A percentile compares a stretch with the other conserved stretches of the same genome.
Conservation (phyloP, 2,797 vertebrate species). For the Gymnothorax reevesii region DNA sequence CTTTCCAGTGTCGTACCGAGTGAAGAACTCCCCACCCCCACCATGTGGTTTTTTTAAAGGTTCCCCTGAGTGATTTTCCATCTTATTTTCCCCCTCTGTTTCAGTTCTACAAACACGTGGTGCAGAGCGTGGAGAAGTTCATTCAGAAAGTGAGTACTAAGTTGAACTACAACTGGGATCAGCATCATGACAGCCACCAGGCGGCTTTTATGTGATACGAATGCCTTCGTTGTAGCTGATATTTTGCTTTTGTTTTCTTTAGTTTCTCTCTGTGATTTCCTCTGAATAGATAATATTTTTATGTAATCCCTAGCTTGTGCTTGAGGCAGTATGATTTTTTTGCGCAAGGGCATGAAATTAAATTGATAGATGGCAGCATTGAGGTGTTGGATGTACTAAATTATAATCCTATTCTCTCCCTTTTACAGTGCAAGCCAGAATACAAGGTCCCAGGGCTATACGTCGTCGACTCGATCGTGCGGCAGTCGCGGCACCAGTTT, state of each 20-base stretch:
- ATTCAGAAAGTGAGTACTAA: conserved; percentile 88
- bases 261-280: neutral
- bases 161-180: neutral
- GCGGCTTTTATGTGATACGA: neutral
- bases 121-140: conserved; percentile 99
- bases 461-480: conserved; percentile 97
- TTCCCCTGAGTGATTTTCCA: neutral
- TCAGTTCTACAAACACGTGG: conserved; percentile 99
- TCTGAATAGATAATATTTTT: neutral
- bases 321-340: neutral
- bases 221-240: neutral
- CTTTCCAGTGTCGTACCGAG: neutral
- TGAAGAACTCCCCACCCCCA: neutral
- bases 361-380: neutral
- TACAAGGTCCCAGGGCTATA: conserved; percentile 98
- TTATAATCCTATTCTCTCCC: too few species aligned
- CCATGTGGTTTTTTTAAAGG: neutral
- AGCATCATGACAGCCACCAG: neutral
- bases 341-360: neutral
- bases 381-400: neutral
- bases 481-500: conserved; percentile 98
- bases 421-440: conserved; percentile 91
- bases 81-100: conserved; percentile 59
- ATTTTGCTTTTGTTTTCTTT: neutral
- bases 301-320: neutral